phyloP scores from a whole-genome alignment of 1,140 invertebrate species.

The Aradophagus sp. region DNA sequence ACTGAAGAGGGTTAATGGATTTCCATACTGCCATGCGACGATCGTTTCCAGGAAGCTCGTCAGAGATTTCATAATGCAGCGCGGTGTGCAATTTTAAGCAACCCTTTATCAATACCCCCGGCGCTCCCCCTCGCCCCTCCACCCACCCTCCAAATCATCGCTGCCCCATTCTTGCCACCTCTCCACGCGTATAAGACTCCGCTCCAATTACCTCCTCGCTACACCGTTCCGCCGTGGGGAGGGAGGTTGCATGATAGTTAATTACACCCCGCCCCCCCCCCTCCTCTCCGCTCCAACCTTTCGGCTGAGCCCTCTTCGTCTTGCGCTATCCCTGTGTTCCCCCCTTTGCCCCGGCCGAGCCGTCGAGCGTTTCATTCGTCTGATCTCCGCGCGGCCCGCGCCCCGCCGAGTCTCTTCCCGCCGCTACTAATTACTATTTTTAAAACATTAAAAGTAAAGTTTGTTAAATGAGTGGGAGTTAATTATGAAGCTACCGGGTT shows the following conservation, averaged over 20 bases:
- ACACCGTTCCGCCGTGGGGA: slow-evolving; percentile 68
- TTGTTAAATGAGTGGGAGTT: slow-evolving; percentile 76
- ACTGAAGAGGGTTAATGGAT: slow-evolving; percentile 70
- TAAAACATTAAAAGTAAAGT: slow-evolving; percentile 77
- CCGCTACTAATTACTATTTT: slow-evolving; percentile 75
- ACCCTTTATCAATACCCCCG: no score
- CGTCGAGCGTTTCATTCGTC: slow-evolving; percentile 44
- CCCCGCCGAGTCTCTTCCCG: slow-evolving; percentile 55
- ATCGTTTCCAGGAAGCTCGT: slow-evolving; percentile 68
- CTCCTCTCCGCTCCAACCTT: slow-evolving; percentile 65
- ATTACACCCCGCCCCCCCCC: slow-evolving; percentile 72
- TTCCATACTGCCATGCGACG: slow-evolving; percentile 69
- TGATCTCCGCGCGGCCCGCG: slow-evolving; percentile 22
- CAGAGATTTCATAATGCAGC: slow-evolving; percentile 73
- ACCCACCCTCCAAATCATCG: slow-evolving; percentile 45
- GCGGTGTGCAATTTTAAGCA: slow-evolving; percentile 74
- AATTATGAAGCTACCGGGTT: slow-evolving; percentile 75
- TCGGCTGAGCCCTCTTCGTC: slow-evolving; percentile 46
- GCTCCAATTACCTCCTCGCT: slow-evolving; percentile 75
- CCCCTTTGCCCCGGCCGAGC: slow-evolving; percentile 17
- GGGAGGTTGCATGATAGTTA: slow-evolving; percentile 75
- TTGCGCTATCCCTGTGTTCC: slow-evolving; percentile 28
- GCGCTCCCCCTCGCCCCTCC: slow-evolving; percentile 32
- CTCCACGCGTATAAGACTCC: slow-evolving; percentile 72
- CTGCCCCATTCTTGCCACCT: slow-evolving; percentile 56